These are phyloP conservation scores for Sorex araneus DNA, from an alignment of 2,113 vertebrate genomes.

Conservation along the genomic window DNA sequence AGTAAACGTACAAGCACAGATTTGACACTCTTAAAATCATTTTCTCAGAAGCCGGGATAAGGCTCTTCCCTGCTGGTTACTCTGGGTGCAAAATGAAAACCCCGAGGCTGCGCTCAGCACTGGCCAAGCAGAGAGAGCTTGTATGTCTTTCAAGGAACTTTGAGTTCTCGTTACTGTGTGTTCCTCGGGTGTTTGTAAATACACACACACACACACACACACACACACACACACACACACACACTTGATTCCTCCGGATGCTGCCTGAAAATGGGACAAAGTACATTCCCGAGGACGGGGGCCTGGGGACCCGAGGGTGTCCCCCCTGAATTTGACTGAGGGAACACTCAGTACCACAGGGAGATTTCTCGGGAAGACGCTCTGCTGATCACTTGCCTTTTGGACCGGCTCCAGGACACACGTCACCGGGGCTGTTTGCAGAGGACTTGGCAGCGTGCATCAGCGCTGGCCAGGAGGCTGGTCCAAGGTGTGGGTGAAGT, in stretches of 20 bases:
- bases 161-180: neutral
- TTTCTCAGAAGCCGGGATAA: neutral
- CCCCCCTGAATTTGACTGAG: neutral
- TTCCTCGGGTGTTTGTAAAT: neutral
- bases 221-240: too few species aligned
- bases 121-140: neutral
- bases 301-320: neutral
- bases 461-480: neutral
- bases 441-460: neutral
- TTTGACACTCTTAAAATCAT: neutral
- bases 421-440: neutral
- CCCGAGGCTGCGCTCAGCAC: accelerated
- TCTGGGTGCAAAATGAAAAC: neutral
- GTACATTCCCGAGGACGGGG: neutral
- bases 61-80: neutral
- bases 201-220: neutral
- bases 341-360: too few species aligned
- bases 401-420: neutral
- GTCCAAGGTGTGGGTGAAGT: neutral
- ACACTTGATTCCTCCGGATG: neutral
- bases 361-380: too few species aligned
- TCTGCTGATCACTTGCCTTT: neutral
- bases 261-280: neutral
- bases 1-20: too few species aligned
- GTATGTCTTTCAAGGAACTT: neutral